phyloP scores from a whole-genome alignment of 1,140 invertebrate genomes.

The Drosophila auraria region DNA sequence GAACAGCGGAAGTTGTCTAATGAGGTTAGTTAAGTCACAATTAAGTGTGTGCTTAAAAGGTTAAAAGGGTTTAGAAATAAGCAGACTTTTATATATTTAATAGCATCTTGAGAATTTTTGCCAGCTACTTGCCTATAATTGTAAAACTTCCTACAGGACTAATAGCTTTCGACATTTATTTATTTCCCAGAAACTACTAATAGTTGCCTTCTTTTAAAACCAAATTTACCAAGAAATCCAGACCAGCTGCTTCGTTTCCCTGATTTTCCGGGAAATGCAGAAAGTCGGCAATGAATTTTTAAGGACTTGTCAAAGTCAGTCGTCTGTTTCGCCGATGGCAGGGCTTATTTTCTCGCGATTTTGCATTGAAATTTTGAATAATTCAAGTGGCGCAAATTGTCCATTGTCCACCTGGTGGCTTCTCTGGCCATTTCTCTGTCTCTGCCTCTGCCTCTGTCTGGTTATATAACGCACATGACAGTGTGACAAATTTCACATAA shows the following conservation, averaged over 20 bases:
- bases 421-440: constrained; percentile 5
- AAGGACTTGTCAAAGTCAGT: constrained; percentile 43
- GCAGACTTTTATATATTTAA: too few species aligned
- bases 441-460: constrained; percentile 1
- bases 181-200: constrained; percentile 10
- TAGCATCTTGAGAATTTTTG: not conserved
- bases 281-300: constrained; percentile 55
- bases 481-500: constrained; percentile 83
- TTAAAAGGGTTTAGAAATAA: not conserved
- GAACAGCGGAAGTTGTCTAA: constrained; percentile 44
- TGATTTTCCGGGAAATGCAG: constrained; percentile 7
- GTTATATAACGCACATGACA: constrained; percentile 73
- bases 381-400: constrained; percentile 70
- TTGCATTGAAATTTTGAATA: constrained; percentile 71
- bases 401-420: constrained; percentile 32
- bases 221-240: not conserved
- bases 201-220: constrained; percentile 1
- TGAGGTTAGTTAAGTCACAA: constrained; percentile 1
- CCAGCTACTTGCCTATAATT: not conserved
- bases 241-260: constrained; percentile 50
- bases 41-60: not conserved
- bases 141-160: not conserved
- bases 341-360: constrained; percentile 77
- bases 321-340: constrained; percentile 12
- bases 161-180: not conserved